A percentile compares a stretch with the other conserved stretches of the same genome.
phyloP scores from a whole-genome alignment of 2,888 invertebrate genomes.

The Eupithecia subumbrata region DNA sequence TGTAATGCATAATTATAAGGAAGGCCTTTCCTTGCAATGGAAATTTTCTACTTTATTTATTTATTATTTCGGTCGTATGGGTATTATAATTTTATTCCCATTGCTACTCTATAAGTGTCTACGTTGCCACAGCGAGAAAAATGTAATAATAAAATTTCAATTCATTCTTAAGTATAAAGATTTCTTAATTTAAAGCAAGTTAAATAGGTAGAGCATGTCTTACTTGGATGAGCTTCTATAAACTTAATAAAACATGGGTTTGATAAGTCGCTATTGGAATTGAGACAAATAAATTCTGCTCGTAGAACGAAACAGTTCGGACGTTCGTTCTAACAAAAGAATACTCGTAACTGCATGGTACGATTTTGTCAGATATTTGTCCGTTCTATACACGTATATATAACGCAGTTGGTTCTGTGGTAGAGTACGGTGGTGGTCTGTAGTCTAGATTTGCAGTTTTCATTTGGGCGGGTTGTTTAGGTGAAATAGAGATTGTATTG shows the following conservation, averaged over 20 bases:
- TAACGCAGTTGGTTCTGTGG: neutral
- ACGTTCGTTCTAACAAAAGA: neutral
- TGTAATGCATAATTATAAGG: no score
- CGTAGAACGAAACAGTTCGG: neutral
- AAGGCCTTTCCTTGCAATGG: no score
- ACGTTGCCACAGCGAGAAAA: no score
- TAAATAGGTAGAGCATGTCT: no score
- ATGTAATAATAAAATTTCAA: no score
- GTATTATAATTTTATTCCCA: no score
- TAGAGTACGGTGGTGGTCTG: neutral
- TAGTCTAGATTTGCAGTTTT: constrained; percentile 27
- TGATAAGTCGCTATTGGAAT: neutral
- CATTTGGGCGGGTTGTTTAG: constrained; percentile 21
- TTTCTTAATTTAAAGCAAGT: no score
- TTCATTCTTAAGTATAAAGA: no score
- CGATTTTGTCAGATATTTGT: neutral
- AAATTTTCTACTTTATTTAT: no score
- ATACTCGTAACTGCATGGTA: neutral
- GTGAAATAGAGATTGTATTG: constrained; percentile 16
- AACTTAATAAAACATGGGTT: neutral
- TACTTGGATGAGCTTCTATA: no score
- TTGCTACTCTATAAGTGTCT: no score
- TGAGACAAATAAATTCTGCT: neutral
- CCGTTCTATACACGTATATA: neutral
- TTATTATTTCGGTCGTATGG: no score